Base-by-base conservation (phyloP, 2,888 invertebrate species). In the Caenorhabditis panamensis region DNA sequence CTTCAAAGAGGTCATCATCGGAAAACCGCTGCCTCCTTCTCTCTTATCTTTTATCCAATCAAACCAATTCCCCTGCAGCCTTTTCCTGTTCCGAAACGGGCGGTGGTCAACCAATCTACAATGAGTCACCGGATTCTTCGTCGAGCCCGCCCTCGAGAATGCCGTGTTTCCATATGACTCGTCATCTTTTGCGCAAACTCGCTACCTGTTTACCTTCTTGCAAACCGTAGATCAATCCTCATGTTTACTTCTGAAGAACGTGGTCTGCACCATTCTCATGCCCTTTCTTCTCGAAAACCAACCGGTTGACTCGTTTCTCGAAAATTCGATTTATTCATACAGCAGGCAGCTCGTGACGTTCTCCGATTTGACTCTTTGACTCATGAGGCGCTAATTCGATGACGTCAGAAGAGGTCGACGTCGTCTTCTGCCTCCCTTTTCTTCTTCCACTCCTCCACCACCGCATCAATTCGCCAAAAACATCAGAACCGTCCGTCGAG, bases 401-500 rank as follows among this genome's bases (percentile, higher is more conserved):
- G 66, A 75, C 64, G 72, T 75, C 66, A 61, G 37, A 31, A 31
- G 59, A 53, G 61, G 31, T 59, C 59, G 41, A 41, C 56, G 67
- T 20, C 69, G 37, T 58, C 67, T 67, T 47, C 66, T 26, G 24
- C 24, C 11, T 8, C 28, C 9, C 11, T 11, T 31, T 18, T 16
- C 44, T 18, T 4, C 67, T 37, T 49, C 54, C 41, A 37, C 16
- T 28, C 28, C 28, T 0, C 71, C 20, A 37, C n/a, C 37, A n/a
- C 37, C 24, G 61, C 61, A 62, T 62, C 61, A 71, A 72, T 72
- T 72, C 72, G 72, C 72, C 72, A 72, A 72, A 72, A 72, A 72
- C 72, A 72, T 72, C 72, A 72, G 72, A 72, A 72, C 72, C 31
- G 72, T 72, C 63, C 72, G 72, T 63, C 72, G 31, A 72, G 62